These are phyloP conservation scores for Manis crassicaudata DNA, from an alignment of 2,797 vertebrate species.

Conservation along the genomic window DNA sequence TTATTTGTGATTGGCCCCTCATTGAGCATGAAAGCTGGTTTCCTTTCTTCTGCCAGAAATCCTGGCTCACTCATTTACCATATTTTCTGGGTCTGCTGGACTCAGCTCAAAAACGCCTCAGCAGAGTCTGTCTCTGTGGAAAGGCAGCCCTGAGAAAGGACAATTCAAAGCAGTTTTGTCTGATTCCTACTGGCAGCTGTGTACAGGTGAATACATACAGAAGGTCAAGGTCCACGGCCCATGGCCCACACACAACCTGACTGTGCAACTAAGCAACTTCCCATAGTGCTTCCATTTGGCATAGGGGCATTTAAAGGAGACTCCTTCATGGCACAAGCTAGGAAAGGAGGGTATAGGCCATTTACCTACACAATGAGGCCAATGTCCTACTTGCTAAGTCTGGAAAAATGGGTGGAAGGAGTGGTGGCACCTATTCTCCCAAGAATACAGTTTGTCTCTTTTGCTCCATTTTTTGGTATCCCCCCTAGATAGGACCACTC, in stretches of 20 bases:
- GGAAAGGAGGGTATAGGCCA: constrained; percentile 31
- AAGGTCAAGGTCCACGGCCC: neutral
- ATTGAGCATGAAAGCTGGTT: neutral
- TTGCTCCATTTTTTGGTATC: neutral
- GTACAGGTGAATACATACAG: constrained; percentile 17
- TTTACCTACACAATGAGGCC: neutral
- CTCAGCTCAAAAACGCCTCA: constrained; percentile 43
- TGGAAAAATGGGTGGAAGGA: constrained; percentile 24
- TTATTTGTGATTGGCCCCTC: neutral
- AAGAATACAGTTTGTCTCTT: neutral
- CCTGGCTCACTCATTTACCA: constrained; percentile 58
- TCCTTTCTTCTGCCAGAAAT: constrained; percentile 60
- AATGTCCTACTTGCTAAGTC: constrained; percentile 18
- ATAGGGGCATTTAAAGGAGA: neutral
- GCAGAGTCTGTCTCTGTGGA: constrained; percentile 55
- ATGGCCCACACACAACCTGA: neutral
- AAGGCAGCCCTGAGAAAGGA: constrained; percentile 51
- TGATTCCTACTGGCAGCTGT: neutral
- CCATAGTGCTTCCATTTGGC: neutral
- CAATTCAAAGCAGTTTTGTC: constrained; percentile 44
- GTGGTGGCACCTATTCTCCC: neutral
- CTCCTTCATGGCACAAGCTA: neutral
- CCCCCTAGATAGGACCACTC: neutral
- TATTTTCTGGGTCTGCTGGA: constrained; percentile 55
- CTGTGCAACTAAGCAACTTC: neutral